These are phyloP conservation scores for Octopus bimaculoides DNA, from an alignment of 1,140 invertebrate species.

Conservation along the genomic window DNA sequence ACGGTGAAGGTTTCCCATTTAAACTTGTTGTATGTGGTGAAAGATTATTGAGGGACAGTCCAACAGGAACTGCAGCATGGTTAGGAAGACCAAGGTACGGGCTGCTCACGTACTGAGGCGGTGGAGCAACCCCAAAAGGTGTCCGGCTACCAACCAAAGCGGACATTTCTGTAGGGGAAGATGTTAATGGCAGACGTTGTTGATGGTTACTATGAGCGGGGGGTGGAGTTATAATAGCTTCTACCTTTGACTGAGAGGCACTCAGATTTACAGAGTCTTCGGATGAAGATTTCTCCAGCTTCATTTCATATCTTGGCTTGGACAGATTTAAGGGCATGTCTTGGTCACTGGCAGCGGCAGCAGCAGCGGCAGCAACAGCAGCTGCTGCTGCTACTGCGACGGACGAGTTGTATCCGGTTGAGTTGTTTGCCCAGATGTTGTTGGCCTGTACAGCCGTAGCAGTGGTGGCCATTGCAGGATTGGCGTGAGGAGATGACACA, in stretches of 20 bases:
- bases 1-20: constrained; percentile 39
- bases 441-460: constrained; percentile 2
- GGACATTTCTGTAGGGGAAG: constrained; percentile 26
- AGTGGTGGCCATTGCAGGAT: constrained; percentile 1
- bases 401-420: not conserved
- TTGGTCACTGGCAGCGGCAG: constrained; percentile 57
- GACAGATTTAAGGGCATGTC: constrained; percentile 85
- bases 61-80: constrained; percentile 34
- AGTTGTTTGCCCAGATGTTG: constrained; percentile 6
- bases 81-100: constrained; percentile 40
- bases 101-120: constrained; percentile 44
- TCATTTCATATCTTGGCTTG: constrained; percentile 71
- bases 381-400: constrained; percentile 35
- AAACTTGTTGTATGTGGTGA: constrained; percentile 20
- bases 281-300: constrained; percentile 26
- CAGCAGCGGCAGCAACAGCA: constrained; percentile 18
- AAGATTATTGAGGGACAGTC: constrained; percentile 33
- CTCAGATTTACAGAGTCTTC: constrained; percentile 15
- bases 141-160: constrained; percentile 32
- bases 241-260: constrained; percentile 20
- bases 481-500: constrained; percentile 19
- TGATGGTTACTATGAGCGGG: constrained; percentile 43
- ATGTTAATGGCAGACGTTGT: constrained; percentile 21
- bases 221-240: constrained; percentile 35
- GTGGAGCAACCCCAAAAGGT: constrained; percentile 33